Conservation (phyloP, 2,888 invertebrate genomes). For the Schizotus pectinicornis region DNA sequence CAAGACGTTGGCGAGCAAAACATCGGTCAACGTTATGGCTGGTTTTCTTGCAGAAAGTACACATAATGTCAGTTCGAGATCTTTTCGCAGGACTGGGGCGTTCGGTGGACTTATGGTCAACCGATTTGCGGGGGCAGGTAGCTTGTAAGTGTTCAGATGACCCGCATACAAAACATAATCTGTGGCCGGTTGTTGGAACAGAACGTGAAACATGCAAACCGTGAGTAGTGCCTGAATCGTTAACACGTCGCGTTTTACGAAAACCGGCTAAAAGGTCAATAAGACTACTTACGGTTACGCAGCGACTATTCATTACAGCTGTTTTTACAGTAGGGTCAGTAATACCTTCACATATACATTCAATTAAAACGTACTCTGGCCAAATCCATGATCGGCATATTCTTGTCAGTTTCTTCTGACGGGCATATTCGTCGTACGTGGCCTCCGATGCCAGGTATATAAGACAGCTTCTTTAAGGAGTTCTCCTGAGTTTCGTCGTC, state of each 20-base stretch:
- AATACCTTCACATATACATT: constrained; percentile 1
- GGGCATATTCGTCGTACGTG: constrained; percentile 7
- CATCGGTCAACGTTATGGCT: neutral
- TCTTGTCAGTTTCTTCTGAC: constrained; percentile 1
- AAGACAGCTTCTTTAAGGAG: constrained; percentile 4
- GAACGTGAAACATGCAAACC: neutral
- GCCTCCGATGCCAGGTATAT: neutral
- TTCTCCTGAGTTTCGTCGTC: neutral
- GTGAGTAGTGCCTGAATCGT: neutral
- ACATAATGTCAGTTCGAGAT: neutral
- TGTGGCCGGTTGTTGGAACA: neutral
- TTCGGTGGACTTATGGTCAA: neutral
- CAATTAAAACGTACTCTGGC: constrained; percentile 1
- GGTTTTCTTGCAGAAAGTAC: constrained; percentile 5
- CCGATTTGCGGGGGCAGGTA: neutral
- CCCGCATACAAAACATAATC: neutral
- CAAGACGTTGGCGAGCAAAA: constrained; percentile 2
- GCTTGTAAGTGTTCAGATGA: constrained; percentile 1
- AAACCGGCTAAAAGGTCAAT: constrained; percentile 1
- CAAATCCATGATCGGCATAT: constrained; percentile 1
- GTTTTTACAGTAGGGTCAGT: neutral
- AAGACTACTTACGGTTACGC: neutral
- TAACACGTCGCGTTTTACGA: neutral
- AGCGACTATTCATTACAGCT: constrained; percentile 1
- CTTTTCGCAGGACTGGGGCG: neutral